phyloP scores from a whole-genome alignment of 1,140 invertebrate genomes.

The Galleria mellonella region DNA sequence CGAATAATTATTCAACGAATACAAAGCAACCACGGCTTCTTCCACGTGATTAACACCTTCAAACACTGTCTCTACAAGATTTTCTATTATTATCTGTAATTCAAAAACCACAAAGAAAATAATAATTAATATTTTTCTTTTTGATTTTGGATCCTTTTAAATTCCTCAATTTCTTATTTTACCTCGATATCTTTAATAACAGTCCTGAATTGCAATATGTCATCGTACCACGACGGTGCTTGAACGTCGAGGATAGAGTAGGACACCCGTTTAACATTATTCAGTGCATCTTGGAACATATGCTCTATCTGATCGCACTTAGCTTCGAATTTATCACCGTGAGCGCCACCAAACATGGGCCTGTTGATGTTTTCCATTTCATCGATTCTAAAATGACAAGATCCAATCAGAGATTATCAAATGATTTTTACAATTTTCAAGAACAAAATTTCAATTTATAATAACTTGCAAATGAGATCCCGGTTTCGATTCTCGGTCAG shows the following conservation, averaged over 20 bases:
- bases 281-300: slow-evolving; percentile 81
- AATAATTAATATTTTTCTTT: not conserved
- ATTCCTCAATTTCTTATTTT: slow-evolving; percentile 6
- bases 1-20: slow-evolving; percentile 81
- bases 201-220: slow-evolving; percentile 80
- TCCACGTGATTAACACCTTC: slow-evolving; percentile 81
- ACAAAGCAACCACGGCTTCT: slow-evolving; percentile 82
- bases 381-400: slow-evolving; percentile 69
- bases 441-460: too few relatives aligned
- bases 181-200: slow-evolving; percentile 82
- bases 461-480: too few relatives aligned
- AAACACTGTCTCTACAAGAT: slow-evolving; percentile 81
- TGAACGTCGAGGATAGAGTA: slow-evolving; percentile 83
- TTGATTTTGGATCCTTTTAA: not conserved
- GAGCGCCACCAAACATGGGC: slow-evolving; percentile 79
- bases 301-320: slow-evolving; percentile 84
- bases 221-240: slow-evolving; percentile 81
- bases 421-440: too few relatives aligned
- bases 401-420: slow-evolving; percentile 1
- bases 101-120: too few relatives aligned
- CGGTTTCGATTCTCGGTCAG: too few relatives aligned
- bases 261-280: slow-evolving; percentile 75
- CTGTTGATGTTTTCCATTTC: slow-evolving; percentile 76
- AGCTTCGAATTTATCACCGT: slow-evolving; percentile 81
- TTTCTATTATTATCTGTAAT: slow-evolving; percentile 78